Base-by-base conservation (phyloP, 2,888 invertebrate genomes). In the Drosophila robusta region DNA sequence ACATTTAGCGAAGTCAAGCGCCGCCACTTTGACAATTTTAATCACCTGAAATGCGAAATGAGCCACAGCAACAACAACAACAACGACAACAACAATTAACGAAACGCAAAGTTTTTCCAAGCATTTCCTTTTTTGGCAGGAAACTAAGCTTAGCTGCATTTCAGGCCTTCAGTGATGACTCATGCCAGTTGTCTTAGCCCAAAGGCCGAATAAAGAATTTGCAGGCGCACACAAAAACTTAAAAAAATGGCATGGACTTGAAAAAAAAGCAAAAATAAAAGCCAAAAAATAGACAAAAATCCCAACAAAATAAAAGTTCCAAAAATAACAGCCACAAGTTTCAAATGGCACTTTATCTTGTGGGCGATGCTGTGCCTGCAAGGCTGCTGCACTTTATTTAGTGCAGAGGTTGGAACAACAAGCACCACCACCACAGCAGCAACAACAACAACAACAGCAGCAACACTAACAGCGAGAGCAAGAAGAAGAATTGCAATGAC, bases 261-360 rank as follows among this genome's bases (percentile, higher is more conserved):
- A 42, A 58, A 38, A 38, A 49, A 45, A 62, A 54, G 51, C 29
- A 51, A 47, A 49, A 46, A 46, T 60, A 44, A 32, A 14, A 9
- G 14, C 34, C 14, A 42, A 41, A 38, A 45, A 11, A 22, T 34
- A 34, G 34, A 34, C 34, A 18, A 47, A 54, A 47, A 47, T 39
- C 16, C 18, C 11, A 63, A 18, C 18, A 51, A 64, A 54, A n/a
- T n/a, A 62, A 71, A 58, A 50, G 58, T 51, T 38, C 62, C 39
- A 39, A 58, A 67, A 78, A 70, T 62, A 64, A 45, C 71, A 71
- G 52, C 62, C 71, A 63, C 57, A 82, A 89, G 80, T 84, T 90
- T 86, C 78, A 83, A 87, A 87, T 87, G 89, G 81, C 87, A 89
- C 81, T 89, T 87, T 87, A 86, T 82, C 79, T 88, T 88, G 67